Evolutionary conservation across 1,140 invertebrate genomes (phyloP), one percentile per base, ranked within the genome.

Genomic region (Cyphomyrmex costatus): DNA sequence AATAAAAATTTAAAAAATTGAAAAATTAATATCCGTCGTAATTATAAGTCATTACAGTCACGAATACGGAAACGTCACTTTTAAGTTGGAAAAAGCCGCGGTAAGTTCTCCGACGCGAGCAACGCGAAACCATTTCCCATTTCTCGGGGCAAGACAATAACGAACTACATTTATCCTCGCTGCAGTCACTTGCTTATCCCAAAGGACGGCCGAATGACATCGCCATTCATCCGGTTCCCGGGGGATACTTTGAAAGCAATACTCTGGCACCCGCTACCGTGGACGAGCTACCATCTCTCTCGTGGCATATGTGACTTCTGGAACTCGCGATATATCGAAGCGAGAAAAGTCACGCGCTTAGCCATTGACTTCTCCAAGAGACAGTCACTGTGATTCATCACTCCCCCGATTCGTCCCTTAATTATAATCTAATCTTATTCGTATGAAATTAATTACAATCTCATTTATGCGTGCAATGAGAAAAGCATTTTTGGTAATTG

Each of bases 171-270:
- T 90, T 88, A 93, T 89, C 90, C 90, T 89, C 88, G 80, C 85
- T 87, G 80, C 82, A 90, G 84, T 90, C 92, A 92, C 88, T 92
- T 92, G 91, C 87, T 88, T 89, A 89, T 93, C 92, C 92, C 92
- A 73, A 36, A 89, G 91, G 92, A 93, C 61, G 70, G 86, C 33
- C 77, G 89, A 93, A 90, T 89, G 91, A 90, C 87, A 92, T 84
- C 87, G 86, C 86, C 88, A 92, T 93, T 91, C 89, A 88, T 90
- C 66, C 60, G 79, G 68, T 24, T 92, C 91, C 92, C 87, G 73
- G 66, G 91, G 91, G 91, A 93, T 91, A 89, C 89, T 92, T 92
- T 90, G 89, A 92, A 91, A 93, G 92, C 90, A 90, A 92, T 93
- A 89, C 86, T 86, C 84, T 85, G 71, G 61, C 88, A 91, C 85